phyloP scores from a whole-genome alignment of 2,888 invertebrate genomes.

The Ypsolopha scabrella region DNA sequence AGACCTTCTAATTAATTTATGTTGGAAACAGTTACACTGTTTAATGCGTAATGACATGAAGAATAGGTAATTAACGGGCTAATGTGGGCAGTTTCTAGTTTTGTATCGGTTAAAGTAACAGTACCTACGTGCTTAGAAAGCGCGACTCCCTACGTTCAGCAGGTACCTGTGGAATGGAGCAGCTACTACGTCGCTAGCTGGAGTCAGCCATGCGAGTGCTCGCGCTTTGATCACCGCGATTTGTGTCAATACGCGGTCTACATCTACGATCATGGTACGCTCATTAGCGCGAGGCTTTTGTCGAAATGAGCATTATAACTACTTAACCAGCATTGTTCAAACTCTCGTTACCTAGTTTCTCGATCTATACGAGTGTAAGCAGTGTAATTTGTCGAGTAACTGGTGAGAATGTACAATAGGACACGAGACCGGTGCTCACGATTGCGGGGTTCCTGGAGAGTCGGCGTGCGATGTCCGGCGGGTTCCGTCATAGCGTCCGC shows the following conservation, averaged over 20 bases:
- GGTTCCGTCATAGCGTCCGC: constrained; percentile 1
- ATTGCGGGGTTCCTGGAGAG: constrained; percentile 36
- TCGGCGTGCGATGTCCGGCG: constrained; percentile 19
- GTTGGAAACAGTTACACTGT: too few species aligned
- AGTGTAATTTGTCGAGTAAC: not conserved
- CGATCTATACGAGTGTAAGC: not conserved
- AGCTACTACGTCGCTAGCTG: not conserved
- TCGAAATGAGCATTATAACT: not conserved
- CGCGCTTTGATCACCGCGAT: constrained; percentile 22
- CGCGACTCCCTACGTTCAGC: constrained; percentile 22
- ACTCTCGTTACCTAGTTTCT: not conserved
- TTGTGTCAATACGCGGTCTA: constrained; percentile 10
- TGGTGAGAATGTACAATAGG: constrained; percentile 8
- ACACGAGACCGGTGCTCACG: constrained; percentile 26
- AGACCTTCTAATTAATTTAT: too few species aligned
- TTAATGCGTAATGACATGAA: too few species aligned
- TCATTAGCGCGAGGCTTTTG: not conserved
- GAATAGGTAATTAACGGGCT: constrained; percentile 2
- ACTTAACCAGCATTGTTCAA: not conserved
- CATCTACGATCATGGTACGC: not conserved
- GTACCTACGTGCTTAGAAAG: constrained; percentile 36
- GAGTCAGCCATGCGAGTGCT: constrained; percentile 6
- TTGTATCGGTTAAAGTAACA: constrained; percentile 11
- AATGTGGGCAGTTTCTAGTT: constrained; percentile 18
- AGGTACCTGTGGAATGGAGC: not conserved